Conservation (phyloP, 1,140 invertebrate species). For the Spodoptera frugiperda region DNA sequence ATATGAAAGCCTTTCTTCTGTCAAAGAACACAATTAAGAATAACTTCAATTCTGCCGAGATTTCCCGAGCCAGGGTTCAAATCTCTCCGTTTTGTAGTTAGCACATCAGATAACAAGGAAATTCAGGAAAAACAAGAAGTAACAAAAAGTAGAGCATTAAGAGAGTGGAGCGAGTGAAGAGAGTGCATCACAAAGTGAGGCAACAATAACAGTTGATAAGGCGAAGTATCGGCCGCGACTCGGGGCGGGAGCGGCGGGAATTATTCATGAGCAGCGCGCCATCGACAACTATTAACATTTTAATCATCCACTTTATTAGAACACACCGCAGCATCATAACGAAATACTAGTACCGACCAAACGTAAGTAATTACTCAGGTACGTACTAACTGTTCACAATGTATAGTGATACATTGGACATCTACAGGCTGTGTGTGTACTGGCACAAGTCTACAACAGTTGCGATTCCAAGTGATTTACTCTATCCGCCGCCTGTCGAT, state of each 20-base stretch:
- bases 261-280: conserved; percentile 52
- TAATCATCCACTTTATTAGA: conserved; percentile 53
- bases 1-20: no score
- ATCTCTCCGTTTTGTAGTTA: no score
- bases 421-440: no score
- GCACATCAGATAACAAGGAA: no score
- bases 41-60: no score
- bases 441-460: no score
- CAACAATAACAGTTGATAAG: conserved; percentile 30
- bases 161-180: neutral
- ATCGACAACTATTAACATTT: conserved; percentile 55
- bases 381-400: no score
- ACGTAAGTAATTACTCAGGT: neutral
- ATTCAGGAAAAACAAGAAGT: neutral
- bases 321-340: neutral
- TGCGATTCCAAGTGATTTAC: no score
- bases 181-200: conserved; percentile 17
- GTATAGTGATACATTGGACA: no score
- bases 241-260: neutral
- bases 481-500: no score
- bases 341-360: neutral
- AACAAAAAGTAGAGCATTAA: neutral
- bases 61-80: no score
- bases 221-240: conserved; percentile 25
- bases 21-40: no score